Evolutionary conservation across 1,140 invertebrate species (phyloP).

Genomic region (Latrodectus geometricus): DNA sequence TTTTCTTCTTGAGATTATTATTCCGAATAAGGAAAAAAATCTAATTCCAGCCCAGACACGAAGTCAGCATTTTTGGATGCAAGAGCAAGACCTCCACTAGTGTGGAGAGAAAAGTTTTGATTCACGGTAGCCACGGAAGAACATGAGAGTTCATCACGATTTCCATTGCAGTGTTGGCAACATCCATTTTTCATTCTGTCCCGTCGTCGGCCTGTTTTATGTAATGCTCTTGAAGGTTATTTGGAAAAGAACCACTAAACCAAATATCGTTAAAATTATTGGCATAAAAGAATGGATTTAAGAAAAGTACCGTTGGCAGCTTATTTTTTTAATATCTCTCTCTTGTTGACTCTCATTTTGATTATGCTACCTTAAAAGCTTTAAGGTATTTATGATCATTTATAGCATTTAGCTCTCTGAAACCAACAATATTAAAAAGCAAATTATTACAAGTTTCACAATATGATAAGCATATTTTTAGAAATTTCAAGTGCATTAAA

Average conservation of each 20-base stretch:
- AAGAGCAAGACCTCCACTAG: slow-evolving; percentile 22
- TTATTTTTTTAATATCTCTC: too few species aligned
- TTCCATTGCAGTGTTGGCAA: slow-evolving; percentile 30
- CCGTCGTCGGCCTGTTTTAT: background rate
- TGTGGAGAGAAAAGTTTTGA: slow-evolving; percentile 5
- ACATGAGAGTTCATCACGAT: slow-evolving; percentile 42
- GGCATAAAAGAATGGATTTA: background rate
- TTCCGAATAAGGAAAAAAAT: slow-evolving; percentile 20
- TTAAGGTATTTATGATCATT: too few species aligned
- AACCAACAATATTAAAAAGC: too few species aligned
- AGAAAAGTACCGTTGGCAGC: too few species aligned
- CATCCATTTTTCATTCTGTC: slow-evolving; percentile 42
- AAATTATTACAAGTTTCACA: too few species aligned
- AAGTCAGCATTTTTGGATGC: slow-evolving; percentile 25
- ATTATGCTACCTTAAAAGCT: too few species aligned
- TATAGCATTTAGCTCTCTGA: too few species aligned
- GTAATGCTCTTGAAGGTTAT: slow-evolving; percentile 2
- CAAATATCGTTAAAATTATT: background rate
- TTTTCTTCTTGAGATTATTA: slow-evolving; percentile 15
- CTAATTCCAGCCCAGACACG: slow-evolving; percentile 25
- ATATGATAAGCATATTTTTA: too few species aligned
- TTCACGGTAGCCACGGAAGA: slow-evolving; percentile 32
- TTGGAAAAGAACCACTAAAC: background rate
- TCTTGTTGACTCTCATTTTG: too few species aligned
- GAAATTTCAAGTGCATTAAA: too few species aligned